A percentile compares a stretch with the other conserved stretches of the same genome.
Conservation (phyloP, 2,888 invertebrate species). For the Oscheius onirici region DNA sequence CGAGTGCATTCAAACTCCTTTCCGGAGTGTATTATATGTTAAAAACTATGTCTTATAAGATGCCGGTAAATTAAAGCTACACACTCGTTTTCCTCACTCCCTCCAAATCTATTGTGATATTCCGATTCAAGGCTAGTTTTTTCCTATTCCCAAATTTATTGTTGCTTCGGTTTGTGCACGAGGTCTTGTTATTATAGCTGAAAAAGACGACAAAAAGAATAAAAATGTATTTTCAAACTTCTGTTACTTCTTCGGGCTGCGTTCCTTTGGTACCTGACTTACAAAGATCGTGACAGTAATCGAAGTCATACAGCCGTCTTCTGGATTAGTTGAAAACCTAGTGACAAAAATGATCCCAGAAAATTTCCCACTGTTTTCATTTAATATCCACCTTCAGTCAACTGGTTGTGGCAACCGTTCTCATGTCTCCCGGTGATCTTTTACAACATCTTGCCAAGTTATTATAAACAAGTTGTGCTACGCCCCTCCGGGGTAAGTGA, state of each 20-base stretch:
- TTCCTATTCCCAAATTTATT: not conserved
- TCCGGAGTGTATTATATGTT: not conserved
- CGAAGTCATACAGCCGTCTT: no score
- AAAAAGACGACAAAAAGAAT: not conserved
- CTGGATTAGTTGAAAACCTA: no score
- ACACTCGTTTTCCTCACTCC: not conserved
- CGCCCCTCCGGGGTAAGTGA: no score
- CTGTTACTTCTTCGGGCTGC: not conserved
- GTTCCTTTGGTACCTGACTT: no score
- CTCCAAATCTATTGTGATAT: not conserved
- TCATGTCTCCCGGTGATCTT: no score
- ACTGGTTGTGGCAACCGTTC: no score
- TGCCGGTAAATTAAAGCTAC: not conserved
- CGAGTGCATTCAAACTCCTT: not conserved
- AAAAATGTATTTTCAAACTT: not conserved
- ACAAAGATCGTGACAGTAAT: no score
- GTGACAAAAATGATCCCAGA: no score
- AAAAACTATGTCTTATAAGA: not conserved
- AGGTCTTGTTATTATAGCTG: constrained; percentile 1
- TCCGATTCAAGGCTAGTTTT: not conserved
- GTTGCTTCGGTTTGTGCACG: constrained; percentile 19
- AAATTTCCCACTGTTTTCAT: no score
- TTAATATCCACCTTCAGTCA: no score
- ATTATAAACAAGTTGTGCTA: no score
- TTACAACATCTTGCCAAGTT: no score